These are phyloP conservation scores for Thaumetopoea pityocampa DNA, from an alignment of 1,140 invertebrate genomes.

Conservation along the genomic window DNA sequence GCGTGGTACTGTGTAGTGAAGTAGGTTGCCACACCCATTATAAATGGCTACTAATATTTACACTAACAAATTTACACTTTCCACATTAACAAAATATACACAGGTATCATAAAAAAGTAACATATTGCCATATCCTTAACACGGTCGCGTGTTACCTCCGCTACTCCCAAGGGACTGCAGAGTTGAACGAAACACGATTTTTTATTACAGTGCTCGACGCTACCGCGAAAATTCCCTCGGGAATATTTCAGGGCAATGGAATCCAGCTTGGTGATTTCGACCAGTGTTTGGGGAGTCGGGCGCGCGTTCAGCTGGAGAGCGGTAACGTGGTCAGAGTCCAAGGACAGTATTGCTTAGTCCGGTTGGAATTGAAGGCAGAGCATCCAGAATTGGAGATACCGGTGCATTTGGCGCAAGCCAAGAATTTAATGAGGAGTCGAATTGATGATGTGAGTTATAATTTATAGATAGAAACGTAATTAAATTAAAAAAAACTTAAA, in stretches of 20 bases:
- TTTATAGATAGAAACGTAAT: slow-evolving; percentile 9
- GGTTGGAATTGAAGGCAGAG: slow-evolving; percentile 78
- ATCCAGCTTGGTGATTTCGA: slow-evolving; percentile 85
- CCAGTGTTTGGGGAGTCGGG: slow-evolving; percentile 78
- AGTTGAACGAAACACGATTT: slow-evolving; percentile 32
- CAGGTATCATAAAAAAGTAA: slow-evolving; percentile 15
- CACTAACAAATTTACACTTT: slow-evolving; percentile 1
- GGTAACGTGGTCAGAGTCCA: slow-evolving; percentile 76
- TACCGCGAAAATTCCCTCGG: slow-evolving; percentile 81
- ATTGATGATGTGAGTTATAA: slow-evolving; percentile 79
- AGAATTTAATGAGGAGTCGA: slow-evolving; percentile 77
- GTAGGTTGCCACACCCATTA: too few relatives aligned
- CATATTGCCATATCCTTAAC: slow-evolving; percentile 18
- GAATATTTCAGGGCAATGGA: slow-evolving; percentile 81
- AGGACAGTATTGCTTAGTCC: slow-evolving; percentile 82
- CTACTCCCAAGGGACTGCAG: slow-evolving; percentile 25
- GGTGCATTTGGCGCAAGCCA: slow-evolving; percentile 78
- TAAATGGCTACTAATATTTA: too few relatives aligned
- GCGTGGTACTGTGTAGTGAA: too few relatives aligned
- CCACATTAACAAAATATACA: slow-evolving; percentile 1
- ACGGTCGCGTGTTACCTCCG: slow-evolving; percentile 16
- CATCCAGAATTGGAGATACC: slow-evolving; percentile 75
- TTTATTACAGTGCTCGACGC: slow-evolving; percentile 81
- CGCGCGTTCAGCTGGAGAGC: slow-evolving; percentile 75
- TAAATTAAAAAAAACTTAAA: too few relatives aligned